Base-by-base conservation (phyloP, 2,888 invertebrate species). In the Dryobota labecula region DNA sequence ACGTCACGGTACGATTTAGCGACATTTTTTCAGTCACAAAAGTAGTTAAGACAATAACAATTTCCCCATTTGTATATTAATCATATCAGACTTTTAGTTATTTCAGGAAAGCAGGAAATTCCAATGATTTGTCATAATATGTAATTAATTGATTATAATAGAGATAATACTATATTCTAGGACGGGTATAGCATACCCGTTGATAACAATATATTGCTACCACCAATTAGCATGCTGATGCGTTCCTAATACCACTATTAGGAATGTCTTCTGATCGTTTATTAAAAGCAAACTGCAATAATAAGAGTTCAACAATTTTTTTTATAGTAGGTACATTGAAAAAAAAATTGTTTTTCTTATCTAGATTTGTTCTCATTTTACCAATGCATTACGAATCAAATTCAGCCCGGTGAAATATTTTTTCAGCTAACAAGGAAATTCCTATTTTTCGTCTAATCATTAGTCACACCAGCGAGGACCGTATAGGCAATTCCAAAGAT, bases 151-250 rank as follows among this genome's bases (percentile, higher is more conserved):
- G 36, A 77, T 57, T 57, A 62, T 47, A 30, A n/a, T n/a, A 60
- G 1, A 38, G 67, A 61, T 67, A 62, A 20, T 30, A 24, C 5
- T 11, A 4, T 33, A 66, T 41, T 67, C 45, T 45, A 24, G 33
- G 62, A 56, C 33, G 24, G 6, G 15, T 33, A 7, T 11, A 47
- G 58, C 53, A 30, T 49, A 24, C 15, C 15, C 30, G 6, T 43
- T 51, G 67, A 77, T 62, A 73, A 45, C 9, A 38, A 33, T n/a
- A 51, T 27, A 78, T 13, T 43, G 51, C 1, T 33, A 53, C 47
- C 56, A 57, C 61, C 74, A 78, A 73, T 65, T 53, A 73, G 27
- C 43, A 30, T 2, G 11, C n/a, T 30, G 33, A n/a, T n/a, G n/a
- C n/a, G n/a, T n/a, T n/a, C n/a, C n/a, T n/a, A n/a, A n/a, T n/a